Base-by-base conservation (phyloP, 1,140 invertebrate species). In the Nymphalis io region DNA sequence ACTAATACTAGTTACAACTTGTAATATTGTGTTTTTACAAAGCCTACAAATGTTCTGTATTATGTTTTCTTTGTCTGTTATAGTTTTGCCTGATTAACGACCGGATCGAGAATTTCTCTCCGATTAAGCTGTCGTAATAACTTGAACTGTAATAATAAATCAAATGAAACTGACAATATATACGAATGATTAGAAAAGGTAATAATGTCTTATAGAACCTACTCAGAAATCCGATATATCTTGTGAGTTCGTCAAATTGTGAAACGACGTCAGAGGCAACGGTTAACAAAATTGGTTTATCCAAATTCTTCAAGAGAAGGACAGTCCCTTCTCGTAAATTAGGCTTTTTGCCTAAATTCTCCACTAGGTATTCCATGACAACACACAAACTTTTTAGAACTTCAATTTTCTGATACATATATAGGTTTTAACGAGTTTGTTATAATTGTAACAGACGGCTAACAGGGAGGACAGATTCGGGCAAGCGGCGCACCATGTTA, bases 221-320 rank as follows among this genome's bases (percentile, higher is more conserved):
- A 87, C 88, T 85, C 15, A 90, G 60, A 76, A 80, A 87, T 23
- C 80, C 81, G n/a, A 88, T 66, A 58, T 83, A 87, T 42, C 81
- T 51, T 38, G 63, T 71, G 3, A 90, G 53, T 2, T 42, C 48
- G 10, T 79, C 69, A 58, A 82, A 82, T 59, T 78, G 74, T 3
- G 53, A 83, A 12, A 75, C 16, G n/a, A 82, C 66, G 55, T 90
- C 85, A 12, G 81, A 81, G 3, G 60, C 42, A 0, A 38, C 72
- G 2, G 39, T 72, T 21, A 90, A 62, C 16, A 79, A n/a, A 33
- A 90, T 83, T 0, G 86, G 85, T 46, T 81, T 81, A 1, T 73
- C 61, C 55, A 80, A 74, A 46, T 79, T 83, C 20, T 65, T 39
- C 18, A 88, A 57, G 39, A 90, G 63, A 1, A 69, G 27, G 6